phyloP scores from a whole-genome alignment of 2,888 invertebrate genomes.

The Brachylomia viminalis region DNA sequence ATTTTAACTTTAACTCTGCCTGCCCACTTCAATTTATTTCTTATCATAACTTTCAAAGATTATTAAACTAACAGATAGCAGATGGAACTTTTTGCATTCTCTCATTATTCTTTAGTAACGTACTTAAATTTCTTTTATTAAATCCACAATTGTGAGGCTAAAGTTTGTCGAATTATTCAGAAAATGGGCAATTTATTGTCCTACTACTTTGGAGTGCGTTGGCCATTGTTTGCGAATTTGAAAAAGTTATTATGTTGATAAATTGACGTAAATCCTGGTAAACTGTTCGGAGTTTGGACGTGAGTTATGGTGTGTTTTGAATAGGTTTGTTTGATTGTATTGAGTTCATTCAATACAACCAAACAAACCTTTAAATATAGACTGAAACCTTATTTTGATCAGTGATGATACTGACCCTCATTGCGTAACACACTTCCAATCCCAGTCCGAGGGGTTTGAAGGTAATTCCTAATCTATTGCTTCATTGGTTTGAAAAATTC shows the following conservation, averaged over 20 bases:
- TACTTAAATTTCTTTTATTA: slow-evolving; percentile 47
- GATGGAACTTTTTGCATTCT: slow-evolving; percentile 33
- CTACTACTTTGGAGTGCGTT: slow-evolving; percentile 51
- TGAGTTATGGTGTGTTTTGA: slow-evolving; percentile 34
- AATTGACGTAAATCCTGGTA: slow-evolving; percentile 38
- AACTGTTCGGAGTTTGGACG: slow-evolving; percentile 32
- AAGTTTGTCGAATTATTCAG: slow-evolving; percentile 52
- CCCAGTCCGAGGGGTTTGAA: too few species aligned
- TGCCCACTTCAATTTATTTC: slow-evolving; percentile 13
- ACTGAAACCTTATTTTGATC: too few species aligned
- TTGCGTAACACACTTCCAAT: too few species aligned
- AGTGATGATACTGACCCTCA: too few species aligned
- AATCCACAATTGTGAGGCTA: slow-evolving; percentile 38
- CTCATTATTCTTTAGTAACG: slow-evolving; percentile 36
- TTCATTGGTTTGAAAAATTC: too few species aligned
- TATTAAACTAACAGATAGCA: slow-evolving; percentile 30
- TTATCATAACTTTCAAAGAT: slow-evolving; percentile 33
- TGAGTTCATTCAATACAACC: too few species aligned
- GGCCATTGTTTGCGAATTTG: slow-evolving; percentile 52
- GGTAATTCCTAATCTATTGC: too few species aligned
- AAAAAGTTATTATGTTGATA: slow-evolving; percentile 49
- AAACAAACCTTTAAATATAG: too few species aligned
- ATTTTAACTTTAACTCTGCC: not conserved
- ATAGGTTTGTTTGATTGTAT: slow-evolving; percentile 17
- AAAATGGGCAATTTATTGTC: slow-evolving; percentile 60